Percentiles rank a stretch among this genome's conserved stretches.
phyloP scores from a whole-genome alignment of 2,113 vertebrate genomes.

The Pteropus alecto region DNA sequence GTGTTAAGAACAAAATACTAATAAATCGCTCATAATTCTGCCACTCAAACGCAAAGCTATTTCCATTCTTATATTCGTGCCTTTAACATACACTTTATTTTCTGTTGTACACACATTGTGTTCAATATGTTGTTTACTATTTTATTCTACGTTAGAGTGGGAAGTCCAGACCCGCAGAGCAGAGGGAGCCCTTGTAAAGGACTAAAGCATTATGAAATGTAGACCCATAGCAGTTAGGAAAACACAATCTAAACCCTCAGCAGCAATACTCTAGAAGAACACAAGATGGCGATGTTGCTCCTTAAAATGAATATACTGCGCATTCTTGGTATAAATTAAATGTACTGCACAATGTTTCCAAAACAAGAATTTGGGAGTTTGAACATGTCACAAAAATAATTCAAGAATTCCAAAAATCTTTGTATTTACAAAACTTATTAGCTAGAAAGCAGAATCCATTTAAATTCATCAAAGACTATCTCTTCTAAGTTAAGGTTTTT shows the following conservation, averaged over 20 bases:
- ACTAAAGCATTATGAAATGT: rapidly evolving
- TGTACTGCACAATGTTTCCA: not conserved
- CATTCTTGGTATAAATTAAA: not conserved
- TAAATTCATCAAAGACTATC: not conserved
- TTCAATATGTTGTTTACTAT: not conserved
- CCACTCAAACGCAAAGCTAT: not conserved
- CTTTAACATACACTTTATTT: not conserved
- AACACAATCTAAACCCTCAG: not conserved
- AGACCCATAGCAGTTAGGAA: rapidly evolving
- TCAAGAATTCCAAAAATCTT: not conserved
- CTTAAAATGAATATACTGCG: rapidly evolving
- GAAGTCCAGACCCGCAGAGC: not conserved
- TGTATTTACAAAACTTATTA: not conserved
- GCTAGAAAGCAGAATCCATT: not conserved
- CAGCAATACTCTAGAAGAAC: not conserved
- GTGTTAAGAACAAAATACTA: not conserved
- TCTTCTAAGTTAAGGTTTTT: not conserved
- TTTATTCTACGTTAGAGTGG: too few relatives aligned
- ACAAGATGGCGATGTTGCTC: not conserved
- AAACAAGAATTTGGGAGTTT: not conserved
- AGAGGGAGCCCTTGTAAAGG: not conserved
- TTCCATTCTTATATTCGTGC: not conserved
- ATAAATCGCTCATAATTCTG: not conserved
- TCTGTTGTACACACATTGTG: too few relatives aligned
- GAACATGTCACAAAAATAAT: not conserved